Base-by-base conservation (phyloP, 1,140 invertebrate genomes). In the Conus ventricosus region DNA sequence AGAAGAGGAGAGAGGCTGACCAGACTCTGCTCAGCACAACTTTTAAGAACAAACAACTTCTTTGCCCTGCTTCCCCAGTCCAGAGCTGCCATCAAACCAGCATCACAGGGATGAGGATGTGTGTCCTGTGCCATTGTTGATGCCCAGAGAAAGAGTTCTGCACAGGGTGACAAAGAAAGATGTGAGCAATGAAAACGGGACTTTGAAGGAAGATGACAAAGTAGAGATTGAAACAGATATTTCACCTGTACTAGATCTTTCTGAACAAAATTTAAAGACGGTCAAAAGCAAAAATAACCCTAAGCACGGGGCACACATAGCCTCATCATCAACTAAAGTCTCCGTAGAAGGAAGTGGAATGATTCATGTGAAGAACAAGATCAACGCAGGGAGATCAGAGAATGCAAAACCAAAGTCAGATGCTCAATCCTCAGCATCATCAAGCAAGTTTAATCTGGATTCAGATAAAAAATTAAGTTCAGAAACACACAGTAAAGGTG, bases 201-300 rank as follows among this genome's bases (percentile, higher is more conserved):
- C 39, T 39, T 39, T 39, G 39, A 39, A 71, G n/a, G n/a, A 75
- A 17, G 51, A 67, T 20, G 60, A 75, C 13, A 54, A 84, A 27
- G 81, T 63, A 4, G 60, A 84, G 25, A 88, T 88, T 17, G 80
- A 84, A n/a, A 67, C 53, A 7, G 81, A 87, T n/a, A 23, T 87
- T n/a, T 87, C 85, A 57, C 85, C 67, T 27, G 23, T 78, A 53
- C 57, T 87, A 39, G 4, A 15, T 78, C 51, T 75, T 27, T 11
- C 85, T n/a, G 39, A 57, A 80, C 51, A 11, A 71, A 20, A n/a
- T 10, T 25, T 4, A 25, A 63, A 39, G 55, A 17, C 55, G 7
- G 20, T 67, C 20, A 13, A 76, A 4, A 27, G 84, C 13, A 23
- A 76, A 27, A 75, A 1, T n/a, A 27, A 11, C 25, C 25, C 84